Percentiles rank a stretch among this genome's conserved stretches.
Evolutionary conservation across 2,113 vertebrate genomes (phyloP).

Genomic region (Cyphomyrus discorhynchus): DNA sequence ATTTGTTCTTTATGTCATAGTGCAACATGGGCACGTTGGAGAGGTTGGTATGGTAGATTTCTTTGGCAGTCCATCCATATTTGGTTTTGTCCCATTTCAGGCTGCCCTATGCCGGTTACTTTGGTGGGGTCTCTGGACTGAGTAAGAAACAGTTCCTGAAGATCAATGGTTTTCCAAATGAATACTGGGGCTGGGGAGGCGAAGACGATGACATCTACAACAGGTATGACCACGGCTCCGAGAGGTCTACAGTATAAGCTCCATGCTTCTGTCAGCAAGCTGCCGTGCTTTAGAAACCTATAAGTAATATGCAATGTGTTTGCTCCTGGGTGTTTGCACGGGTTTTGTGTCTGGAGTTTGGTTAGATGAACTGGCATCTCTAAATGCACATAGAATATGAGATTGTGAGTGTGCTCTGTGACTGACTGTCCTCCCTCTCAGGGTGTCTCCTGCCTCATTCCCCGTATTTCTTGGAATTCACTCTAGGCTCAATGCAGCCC

Average conservation of each 20-base stretch:
- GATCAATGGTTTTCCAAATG: constrained; percentile 98
- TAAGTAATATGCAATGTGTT: not conserved
- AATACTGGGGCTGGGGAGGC: constrained; percentile 99
- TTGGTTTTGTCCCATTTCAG: constrained; percentile 48
- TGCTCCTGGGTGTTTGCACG: not conserved
- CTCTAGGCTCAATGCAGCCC: not conserved
- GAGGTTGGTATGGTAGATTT: not conserved
- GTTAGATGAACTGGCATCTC: not conserved
- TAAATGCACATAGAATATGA: not conserved
- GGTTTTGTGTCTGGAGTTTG: not conserved
- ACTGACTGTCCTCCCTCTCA: not conserved
- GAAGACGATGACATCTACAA: constrained; percentile 99
- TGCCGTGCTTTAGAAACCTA: not conserved
- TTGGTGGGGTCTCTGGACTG: constrained; percentile 92
- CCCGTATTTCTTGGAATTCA: not conserved
- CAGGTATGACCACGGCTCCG: constrained; percentile 61
- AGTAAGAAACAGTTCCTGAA: constrained; percentile 96
- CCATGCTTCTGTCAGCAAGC: not conserved
- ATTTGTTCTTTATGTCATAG: not conserved
- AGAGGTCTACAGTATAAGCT: not conserved
- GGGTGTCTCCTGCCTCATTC: not conserved
- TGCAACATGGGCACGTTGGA: not conserved
- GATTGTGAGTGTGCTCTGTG: not conserved
- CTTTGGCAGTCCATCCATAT: not conserved
- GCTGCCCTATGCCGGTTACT: constrained; percentile 91